phyloP scores from a whole-genome alignment of 2,888 invertebrate species.

The Cataglyphis albicans region DNA sequence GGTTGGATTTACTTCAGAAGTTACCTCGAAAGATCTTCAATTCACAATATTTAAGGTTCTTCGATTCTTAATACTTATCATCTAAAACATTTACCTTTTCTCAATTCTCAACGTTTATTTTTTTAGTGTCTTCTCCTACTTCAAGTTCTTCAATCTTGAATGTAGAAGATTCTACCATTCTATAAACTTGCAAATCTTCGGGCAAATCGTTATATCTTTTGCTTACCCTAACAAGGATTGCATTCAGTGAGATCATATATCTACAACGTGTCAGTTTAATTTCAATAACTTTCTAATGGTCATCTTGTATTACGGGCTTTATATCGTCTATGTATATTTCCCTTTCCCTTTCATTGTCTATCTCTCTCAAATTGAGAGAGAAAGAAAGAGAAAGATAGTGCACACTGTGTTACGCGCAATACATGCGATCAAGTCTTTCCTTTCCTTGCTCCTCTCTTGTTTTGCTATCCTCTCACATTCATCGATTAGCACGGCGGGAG shows the following conservation, averaged over 20 bases:
- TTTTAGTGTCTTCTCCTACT: too few species aligned
- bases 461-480: slow-evolving; percentile 77
- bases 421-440: slow-evolving; percentile 57
- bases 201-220: neutral
- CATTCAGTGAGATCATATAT: neutral
- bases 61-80: neutral
- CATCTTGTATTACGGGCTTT: slow-evolving; percentile 64
- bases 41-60: neutral
- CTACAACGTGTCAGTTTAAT: neutral
- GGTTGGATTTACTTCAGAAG: neutral
- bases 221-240: neutral
- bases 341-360: slow-evolving; percentile 57
- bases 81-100: neutral
- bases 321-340: slow-evolving; percentile 62
- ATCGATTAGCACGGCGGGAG: slow-evolving; percentile 56
- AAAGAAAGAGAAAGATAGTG: slow-evolving; percentile 58
- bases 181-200: neutral
- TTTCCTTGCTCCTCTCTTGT: slow-evolving; percentile 63
- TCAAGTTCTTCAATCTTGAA: neutral
- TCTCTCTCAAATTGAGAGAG: slow-evolving; percentile 12
- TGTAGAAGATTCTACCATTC: neutral
- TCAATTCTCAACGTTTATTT: neutral
- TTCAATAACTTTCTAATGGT: neutral
- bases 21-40: neutral
- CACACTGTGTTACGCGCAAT: slow-evolving; percentile 74